Conservation (phyloP, 2,113 vertebrate species). For the Podiceps cristatus region DNA sequence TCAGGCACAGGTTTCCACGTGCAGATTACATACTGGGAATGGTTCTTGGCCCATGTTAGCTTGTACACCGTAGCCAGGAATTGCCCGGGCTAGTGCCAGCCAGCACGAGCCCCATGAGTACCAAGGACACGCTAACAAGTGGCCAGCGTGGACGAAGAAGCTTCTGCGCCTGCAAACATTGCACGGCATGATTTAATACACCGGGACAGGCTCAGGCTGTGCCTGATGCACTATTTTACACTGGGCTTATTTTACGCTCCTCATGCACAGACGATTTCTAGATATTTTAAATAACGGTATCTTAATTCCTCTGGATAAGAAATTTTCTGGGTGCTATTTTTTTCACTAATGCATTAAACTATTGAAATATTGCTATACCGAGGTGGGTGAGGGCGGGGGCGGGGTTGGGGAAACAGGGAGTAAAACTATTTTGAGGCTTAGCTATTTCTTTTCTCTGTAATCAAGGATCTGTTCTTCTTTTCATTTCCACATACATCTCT, state of each 20-base stretch:
- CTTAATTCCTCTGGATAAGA: background rate
- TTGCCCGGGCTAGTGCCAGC: background rate
- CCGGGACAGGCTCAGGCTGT: background rate
- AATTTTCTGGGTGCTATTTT: slow-evolving; percentile 5
- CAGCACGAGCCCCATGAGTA: accelerated
- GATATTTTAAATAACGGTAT: background rate
- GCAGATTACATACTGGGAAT: background rate
- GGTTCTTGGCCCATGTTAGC: background rate
- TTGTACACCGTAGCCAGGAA: background rate
- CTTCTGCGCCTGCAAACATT: background rate
- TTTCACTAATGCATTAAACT: background rate
- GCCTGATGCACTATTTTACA: background rate
- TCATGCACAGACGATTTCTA: background rate
- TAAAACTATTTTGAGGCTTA: slow-evolving; percentile 5
- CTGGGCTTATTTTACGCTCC: background rate
- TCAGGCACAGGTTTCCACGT: background rate
- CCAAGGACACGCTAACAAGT: background rate
- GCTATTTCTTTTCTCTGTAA: background rate
- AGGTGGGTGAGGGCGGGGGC: background rate
- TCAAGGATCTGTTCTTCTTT: background rate
- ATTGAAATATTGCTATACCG: background rate
- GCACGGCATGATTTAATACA: accelerated
- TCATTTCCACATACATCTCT: background rate
- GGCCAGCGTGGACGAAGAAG: background rate
- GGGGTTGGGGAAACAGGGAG: background rate